Conservation (phyloP, 2,888 invertebrate species). For the Arrhopalites spinosus region DNA sequence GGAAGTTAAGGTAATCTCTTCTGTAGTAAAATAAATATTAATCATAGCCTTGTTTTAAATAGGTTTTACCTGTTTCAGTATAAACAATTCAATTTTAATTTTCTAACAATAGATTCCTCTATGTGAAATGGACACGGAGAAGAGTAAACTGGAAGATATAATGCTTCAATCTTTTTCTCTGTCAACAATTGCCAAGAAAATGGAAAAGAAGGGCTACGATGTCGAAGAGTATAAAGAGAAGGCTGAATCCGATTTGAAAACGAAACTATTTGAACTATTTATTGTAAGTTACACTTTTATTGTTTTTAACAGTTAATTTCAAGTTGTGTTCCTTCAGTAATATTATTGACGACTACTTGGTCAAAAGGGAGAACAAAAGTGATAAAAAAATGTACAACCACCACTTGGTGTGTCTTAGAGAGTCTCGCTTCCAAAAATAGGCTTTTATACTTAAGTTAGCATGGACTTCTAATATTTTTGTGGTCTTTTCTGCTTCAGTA, state of each 20-base stretch:
- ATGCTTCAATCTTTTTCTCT: slow-evolving; percentile 49
- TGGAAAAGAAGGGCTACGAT: slow-evolving; percentile 56
- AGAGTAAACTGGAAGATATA: slow-evolving; percentile 74
- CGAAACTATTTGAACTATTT: slow-evolving; percentile 86
- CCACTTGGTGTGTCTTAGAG: too few species aligned
- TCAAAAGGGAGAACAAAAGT: too few species aligned
- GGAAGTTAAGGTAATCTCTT: slow-evolving; percentile 47
- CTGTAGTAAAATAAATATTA: neutral
- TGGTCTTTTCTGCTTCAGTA: too few species aligned
- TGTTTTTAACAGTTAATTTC: neutral
- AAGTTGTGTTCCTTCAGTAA: too few species aligned
- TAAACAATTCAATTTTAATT: neutral
- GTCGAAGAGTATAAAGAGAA: slow-evolving; percentile 59
- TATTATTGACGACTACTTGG: too few species aligned
- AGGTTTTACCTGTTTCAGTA: neutral
- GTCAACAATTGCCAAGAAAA: slow-evolving; percentile 47
- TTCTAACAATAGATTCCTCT: slow-evolving; percentile 67
- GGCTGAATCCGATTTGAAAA: slow-evolving; percentile 71
- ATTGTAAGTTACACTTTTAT: slow-evolving; percentile 67
- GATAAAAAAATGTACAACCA: too few species aligned
- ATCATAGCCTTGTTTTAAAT: too few species aligned
- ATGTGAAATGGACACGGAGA: slow-evolving; percentile 78
- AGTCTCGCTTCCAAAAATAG: too few species aligned
- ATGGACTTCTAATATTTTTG: too few species aligned
- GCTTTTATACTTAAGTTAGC: neutral